phyloP scores from a whole-genome alignment of 2,888 invertebrate genomes.

The Vesta saturnalis region DNA sequence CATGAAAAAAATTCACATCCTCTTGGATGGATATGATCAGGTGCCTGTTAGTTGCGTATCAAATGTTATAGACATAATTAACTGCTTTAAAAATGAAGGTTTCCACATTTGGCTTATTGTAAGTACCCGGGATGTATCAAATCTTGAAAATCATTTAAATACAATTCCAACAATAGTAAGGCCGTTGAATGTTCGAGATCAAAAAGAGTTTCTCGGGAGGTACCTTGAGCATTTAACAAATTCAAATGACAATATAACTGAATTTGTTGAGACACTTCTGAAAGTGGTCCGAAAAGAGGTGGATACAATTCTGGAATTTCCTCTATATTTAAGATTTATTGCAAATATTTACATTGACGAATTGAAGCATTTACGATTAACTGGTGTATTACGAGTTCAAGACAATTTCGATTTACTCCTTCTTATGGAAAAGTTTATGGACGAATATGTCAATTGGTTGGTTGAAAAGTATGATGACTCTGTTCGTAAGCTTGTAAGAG shows the following conservation, averaged over 20 bases:
- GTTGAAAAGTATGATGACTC: background rate
- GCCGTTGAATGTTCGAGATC: background rate
- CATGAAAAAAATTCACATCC: background rate
- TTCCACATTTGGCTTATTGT: background rate
- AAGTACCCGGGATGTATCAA: background rate
- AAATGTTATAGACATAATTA: background rate
- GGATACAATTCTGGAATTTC: background rate
- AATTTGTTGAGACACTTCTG: conserved; percentile 5
- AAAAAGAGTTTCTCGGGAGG: background rate
- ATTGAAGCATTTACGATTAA: background rate
- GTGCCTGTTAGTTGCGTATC: background rate
- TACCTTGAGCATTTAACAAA: background rate
- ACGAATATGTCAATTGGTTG: background rate
- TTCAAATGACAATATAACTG: background rate
- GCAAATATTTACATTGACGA: conserved; percentile 3
- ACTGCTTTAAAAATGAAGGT: background rate
- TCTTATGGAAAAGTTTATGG: conserved; percentile 9
- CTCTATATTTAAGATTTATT: conserved; percentile 5
- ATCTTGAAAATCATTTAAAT: background rate
- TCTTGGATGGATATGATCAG: background rate
- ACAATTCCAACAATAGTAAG: background rate
- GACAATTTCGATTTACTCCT: conserved; percentile 13
- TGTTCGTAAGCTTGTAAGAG: background rate
- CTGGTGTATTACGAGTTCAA: background rate
- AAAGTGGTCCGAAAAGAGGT: background rate